Evolutionary conservation across 2,888 invertebrate genomes (phyloP).

Genomic region (Rosalia funebris): DNA sequence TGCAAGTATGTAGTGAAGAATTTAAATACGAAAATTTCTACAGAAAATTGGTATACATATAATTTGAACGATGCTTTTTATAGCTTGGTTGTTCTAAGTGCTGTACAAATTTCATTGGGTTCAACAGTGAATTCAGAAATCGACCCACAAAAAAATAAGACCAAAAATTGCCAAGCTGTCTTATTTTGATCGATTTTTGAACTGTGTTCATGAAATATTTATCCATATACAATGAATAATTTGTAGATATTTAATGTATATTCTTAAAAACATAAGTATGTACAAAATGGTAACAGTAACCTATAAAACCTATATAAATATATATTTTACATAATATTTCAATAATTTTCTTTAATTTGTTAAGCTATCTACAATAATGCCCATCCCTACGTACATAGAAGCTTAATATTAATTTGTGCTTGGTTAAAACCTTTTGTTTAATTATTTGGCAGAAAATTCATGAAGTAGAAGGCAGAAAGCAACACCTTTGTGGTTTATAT

Average conservation of each 20-base stretch:
- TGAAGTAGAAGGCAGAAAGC: neutral
- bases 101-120: too few relatives aligned
- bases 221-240: neutral
- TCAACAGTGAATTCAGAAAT: slow-evolving; percentile 55
- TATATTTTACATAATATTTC: slow-evolving; percentile 14
- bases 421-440: slow-evolving; percentile 41
- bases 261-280: slow-evolving; percentile 2
- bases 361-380: slow-evolving; percentile 29
- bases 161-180: slow-evolving; percentile 52
- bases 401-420: slow-evolving; percentile 62
- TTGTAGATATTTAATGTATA: slow-evolving; percentile 7
- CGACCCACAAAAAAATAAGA: slow-evolving; percentile 63
- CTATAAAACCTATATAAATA: slow-evolving; percentile 21
- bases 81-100: too few relatives aligned
- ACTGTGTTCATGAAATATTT: slow-evolving; percentile 23
- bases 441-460: slow-evolving; percentile 40
- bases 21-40: neutral
- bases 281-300: slow-evolving; percentile 17
- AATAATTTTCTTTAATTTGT: slow-evolving; percentile 24
- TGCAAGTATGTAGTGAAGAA: neutral
- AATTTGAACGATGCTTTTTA: too few relatives aligned
- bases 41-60: too few relatives aligned
- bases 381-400: slow-evolving; percentile 53
- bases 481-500: too few relatives aligned
- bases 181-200: slow-evolving; percentile 61